Base-by-base conservation (phyloP, 2,888 invertebrate genomes). In the Acleris cristana region DNA sequence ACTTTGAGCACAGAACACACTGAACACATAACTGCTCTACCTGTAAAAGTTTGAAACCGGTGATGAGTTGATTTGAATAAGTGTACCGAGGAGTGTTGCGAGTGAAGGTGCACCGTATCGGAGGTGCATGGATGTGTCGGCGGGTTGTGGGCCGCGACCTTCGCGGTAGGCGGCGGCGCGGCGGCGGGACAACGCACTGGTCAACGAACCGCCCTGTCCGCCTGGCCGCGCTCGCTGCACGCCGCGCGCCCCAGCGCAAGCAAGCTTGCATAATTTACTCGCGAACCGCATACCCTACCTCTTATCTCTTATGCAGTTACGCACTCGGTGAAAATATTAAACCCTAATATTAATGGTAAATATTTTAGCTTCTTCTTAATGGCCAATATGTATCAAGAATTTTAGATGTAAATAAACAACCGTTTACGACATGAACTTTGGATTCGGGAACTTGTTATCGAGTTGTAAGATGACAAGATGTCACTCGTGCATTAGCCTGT, bases 11-110 rank as follows among this genome's bases (percentile, higher is more conserved):
- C 88, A 81, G 82, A 86, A 85, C 86, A 85, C 91, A 88, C 85
- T 87, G 86, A 86, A 85, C 89, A 90, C 92, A 92, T 92, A 89
- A 90, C 91, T 89, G 86, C 85, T 89, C 83, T 89, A 92, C 92
- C 92, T 92, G 85, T 45, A 85, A 77, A 54, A 60, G 61, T 63
- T 55, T 45, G 62, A 62, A 26, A 48, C 34, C 77, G 73, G 76
- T 81, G 84, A 86, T 77, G 80, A 85, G 85, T 85, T 82, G 82
- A 85, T 84, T 79, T 78, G 75, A 63, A 73, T 71, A 66, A 56
- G 63, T 65, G 69, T 65, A 40, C 53, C 45, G 44, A 53, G 48
- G 53, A 61, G 65, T 45, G 70, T 67, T 65, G 56, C 64, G 61
- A 64, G 70, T 69, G 64, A 65, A 64, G 71, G 68, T 70, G 70